A percentile compares a stretch with the other conserved stretches of the same genome.
These are phyloP conservation scores for Sapayoa aenigma DNA, from an alignment of 2,113 vertebrate species.

Conservation along the genomic window DNA sequence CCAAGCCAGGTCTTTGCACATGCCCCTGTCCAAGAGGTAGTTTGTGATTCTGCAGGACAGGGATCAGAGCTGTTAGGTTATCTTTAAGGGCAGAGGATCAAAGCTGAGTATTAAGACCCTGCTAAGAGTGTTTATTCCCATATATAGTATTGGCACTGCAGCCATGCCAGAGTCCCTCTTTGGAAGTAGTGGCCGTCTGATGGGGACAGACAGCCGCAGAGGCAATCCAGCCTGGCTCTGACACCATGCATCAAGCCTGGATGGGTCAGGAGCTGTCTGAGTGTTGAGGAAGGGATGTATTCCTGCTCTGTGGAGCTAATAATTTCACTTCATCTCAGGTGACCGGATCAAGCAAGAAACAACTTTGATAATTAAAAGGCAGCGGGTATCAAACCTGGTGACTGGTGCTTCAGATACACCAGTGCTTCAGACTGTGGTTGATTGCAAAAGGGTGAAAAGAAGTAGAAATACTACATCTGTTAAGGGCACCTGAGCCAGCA, in stretches of 20 bases:
- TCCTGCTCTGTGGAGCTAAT: background rate
- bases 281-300: rapidly evolving
- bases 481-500: background rate
- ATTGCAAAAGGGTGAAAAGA: background rate
- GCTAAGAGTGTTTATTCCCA: background rate
- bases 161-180: background rate
- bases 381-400: background rate
- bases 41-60: background rate
- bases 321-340: background rate
- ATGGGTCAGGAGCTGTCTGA: background rate
- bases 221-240: background rate
- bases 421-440: background rate
- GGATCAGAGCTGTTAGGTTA: background rate
- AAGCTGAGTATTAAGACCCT: background rate
- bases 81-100: background rate
- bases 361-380: background rate
- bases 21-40: background rate
- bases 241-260: background rate
- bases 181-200: background rate
- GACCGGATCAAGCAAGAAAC: background rate
- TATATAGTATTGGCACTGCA: background rate
- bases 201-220: background rate
- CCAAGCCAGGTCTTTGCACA: background rate
- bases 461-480: background rate
- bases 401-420: background rate